These are phyloP conservation scores for Megaptera novaeangliae DNA, from an alignment of 2,113 vertebrate species.

Conservation along the genomic window DNA sequence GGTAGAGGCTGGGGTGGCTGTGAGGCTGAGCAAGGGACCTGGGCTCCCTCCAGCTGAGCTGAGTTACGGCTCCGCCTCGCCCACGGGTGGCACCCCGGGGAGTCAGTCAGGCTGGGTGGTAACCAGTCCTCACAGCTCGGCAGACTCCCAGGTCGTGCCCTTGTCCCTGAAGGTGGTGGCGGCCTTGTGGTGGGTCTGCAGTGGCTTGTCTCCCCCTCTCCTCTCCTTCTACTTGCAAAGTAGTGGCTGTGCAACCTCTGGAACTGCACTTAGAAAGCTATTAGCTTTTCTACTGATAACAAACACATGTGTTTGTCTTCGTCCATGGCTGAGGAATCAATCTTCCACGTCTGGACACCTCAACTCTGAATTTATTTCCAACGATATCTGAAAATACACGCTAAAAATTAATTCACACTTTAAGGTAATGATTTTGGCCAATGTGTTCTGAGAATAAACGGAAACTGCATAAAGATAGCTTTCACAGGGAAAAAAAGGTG, in stretches of 20 bases:
- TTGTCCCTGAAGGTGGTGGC: background rate
- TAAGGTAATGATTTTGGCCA: background rate
- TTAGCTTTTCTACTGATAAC: background rate
- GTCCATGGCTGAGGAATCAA: background rate
- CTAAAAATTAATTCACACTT: background rate
- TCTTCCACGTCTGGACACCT: background rate
- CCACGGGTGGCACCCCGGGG: conserved; percentile 23
- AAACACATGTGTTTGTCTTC: background rate
- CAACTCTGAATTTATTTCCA: background rate
- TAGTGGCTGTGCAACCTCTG: background rate
- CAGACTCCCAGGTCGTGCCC: conserved; percentile 54
- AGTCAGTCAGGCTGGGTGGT: conserved; percentile 53
- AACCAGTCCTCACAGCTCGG: conserved; percentile 66
- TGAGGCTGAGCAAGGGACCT: background rate
- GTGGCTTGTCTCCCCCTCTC: background rate
- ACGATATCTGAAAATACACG: background rate
- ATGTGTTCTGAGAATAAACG: background rate
- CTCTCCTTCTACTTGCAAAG: conserved; percentile 61
- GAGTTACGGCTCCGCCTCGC: conserved; percentile 14
- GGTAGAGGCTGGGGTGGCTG: background rate
- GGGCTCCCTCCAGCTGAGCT: conserved; percentile 48
- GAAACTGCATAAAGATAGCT: background rate
- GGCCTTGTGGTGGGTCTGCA: conserved; percentile 54
- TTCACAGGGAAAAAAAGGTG: background rate
- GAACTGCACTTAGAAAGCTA: background rate